Evolutionary conservation across 1,140 invertebrate species (phyloP), one percentile per base, ranked within the genome.

Genomic region (Drosophila lini): DNA sequence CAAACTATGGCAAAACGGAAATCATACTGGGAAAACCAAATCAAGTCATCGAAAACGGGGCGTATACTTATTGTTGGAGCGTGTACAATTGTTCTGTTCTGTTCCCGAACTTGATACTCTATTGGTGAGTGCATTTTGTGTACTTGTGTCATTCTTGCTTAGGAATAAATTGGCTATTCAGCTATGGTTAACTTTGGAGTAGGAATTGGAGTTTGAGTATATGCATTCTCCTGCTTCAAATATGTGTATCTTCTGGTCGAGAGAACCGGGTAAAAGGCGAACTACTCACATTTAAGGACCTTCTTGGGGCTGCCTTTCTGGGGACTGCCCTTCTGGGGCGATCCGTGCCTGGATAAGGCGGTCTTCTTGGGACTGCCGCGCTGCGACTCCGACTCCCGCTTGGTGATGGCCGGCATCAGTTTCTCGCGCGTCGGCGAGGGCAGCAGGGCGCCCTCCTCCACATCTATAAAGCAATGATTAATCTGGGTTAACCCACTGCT

Each of bases 381-480:
- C 68, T 92, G 91, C 60, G 95, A 95, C 47, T 95, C 95, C 42
- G 95, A 94, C 73, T 94, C 94, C 65, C 94, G 92, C 74, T 91
- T 94, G 73, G 95, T 94, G 83, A 95, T 94, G 68, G 94, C 95
- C 64, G 95, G 95, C 93, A 95, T 95, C 74, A 96, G 90, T 92
- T 95, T 95, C 91, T 96, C 95, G 80, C 95, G 93, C 76, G 95
- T 96, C 48, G 95, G 95, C 86, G 95, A 96, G 74, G 95, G 94
- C 90, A 96, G 84, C 56, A 94, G 82, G 62, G 94, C 94, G 55
- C 94, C 94, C 76, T 94, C 94, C 60, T 93, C 94, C 93, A 91
- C 74, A 77, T 90, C 84, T 92, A 42, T 36, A 8, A 38, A 28
- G 9, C 13, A 31, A 36, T 47, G 10, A 41, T 34, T 44, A 34